Conservation (phyloP, 1,140 invertebrate species). For the Drosophila lini region DNA sequence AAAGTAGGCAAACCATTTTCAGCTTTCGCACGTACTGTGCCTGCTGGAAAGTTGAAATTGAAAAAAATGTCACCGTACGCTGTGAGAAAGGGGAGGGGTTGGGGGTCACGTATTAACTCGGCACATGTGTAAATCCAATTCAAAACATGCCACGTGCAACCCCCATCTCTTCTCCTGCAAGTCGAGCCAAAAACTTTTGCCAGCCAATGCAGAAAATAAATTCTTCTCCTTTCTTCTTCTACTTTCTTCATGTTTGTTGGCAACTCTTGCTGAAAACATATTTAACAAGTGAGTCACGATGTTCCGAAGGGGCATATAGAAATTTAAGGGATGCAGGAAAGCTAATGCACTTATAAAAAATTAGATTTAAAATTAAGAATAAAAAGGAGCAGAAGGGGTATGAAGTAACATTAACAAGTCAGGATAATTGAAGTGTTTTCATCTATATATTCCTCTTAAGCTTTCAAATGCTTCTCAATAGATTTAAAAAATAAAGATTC, state of each 20-base stretch:
- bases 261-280: slow-evolving; percentile 51
- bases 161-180: background rate
- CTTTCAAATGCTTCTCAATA: too few relatives aligned
- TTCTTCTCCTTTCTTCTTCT: slow-evolving; percentile 22
- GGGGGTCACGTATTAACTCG: slow-evolving; percentile 68
- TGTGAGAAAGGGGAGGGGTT: background rate
- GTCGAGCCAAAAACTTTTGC: slow-evolving; percentile 37
- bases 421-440: background rate
- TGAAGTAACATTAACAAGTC: background rate
- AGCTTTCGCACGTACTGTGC: slow-evolving; percentile 22
- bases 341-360: slow-evolving; percentile 17
- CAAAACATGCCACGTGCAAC: slow-evolving; percentile 74
- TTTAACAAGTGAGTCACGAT: slow-evolving; percentile 51
- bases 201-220: slow-evolving; percentile 55
- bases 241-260: slow-evolving; percentile 28
- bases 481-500: too few relatives aligned
- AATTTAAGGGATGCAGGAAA: background rate
- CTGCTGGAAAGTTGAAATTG: slow-evolving; percentile 68
- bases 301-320: slow-evolving; percentile 4
- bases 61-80: slow-evolving; percentile 62
- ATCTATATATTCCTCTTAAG: background rate
- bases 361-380: background rate
- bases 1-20: slow-evolving; percentile 49
- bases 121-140: slow-evolving; percentile 81
- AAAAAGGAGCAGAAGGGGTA: background rate